Base-by-base conservation (phyloP, 2,113 vertebrate genomes). In the Lutjanus erythropterus region DNA sequence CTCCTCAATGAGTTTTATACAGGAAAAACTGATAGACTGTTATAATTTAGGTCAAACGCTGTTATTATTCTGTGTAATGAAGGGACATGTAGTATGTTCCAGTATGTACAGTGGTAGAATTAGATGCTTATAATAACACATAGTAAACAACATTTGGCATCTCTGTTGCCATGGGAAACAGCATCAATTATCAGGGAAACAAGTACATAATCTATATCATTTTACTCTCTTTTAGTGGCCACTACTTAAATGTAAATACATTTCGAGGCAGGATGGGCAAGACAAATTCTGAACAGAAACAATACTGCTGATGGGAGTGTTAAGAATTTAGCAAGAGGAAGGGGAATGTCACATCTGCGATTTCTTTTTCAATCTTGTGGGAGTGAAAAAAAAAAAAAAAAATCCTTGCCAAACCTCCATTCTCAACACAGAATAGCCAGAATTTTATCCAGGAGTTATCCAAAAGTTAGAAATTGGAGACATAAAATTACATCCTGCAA, bases 251-350 rank as follows among this genome's bases (percentile, higher is more conserved):
- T n/a, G 7, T 39, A 56, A 41, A 31, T 55, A 31, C 25, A 18
- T 50, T 72, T 66, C n/a, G 55, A 14, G n/a, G 10, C 6, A 49
- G 66, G 23, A 49, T 31, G 27, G 27, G n/a, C 21, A 29, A 60
- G 31, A 23, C 62, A 44, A 11, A 23, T 23, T 50, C 68, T 79
- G 19, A 70, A 44, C 66, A 44, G 41, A 18, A 29, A 23, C 33
- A 60, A 5, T 35, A 15, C 25, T 33, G 25, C 42, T 59, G 46
- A 46, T 37, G 14, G 18, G 14, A 31, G 6, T 44, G 4, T 53
- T 10, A 8, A 78, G 16, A 53, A 21, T 71, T 8, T 19, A 37
- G 27, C 67, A 37, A 11, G 49, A 49, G 41, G 15, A 49, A 29
- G 29, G 44, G 14, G 18, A 16, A 46, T 35, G 61, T n/a, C 39